Conservation (phyloP, 2,888 invertebrate species). For the Netelia fuscicornis region DNA sequence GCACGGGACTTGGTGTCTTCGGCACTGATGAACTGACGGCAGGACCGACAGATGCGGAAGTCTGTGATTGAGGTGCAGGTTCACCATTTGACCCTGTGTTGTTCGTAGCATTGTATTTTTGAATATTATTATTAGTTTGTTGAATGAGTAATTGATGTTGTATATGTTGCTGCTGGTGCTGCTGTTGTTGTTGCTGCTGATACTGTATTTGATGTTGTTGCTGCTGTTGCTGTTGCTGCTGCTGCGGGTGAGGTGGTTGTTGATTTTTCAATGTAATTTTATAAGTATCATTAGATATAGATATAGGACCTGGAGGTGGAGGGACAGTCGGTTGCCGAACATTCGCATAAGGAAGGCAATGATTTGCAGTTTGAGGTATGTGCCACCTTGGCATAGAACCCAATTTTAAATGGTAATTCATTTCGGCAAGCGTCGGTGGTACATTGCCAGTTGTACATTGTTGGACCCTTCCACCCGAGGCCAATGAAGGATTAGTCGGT, state of each 20-base stretch:
- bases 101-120: slow-evolving; percentile 52
- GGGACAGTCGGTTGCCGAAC: slow-evolving; percentile 64
- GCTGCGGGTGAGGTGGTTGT: slow-evolving; percentile 75
- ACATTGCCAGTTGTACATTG: slow-evolving; percentile 65
- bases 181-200: slow-evolving; percentile 74
- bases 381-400: slow-evolving; percentile 89
- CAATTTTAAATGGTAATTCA: slow-evolving; percentile 76
- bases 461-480: slow-evolving; percentile 78
- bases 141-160: slow-evolving; percentile 75
- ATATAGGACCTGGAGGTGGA: slow-evolving; percentile 75
- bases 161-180: slow-evolving; percentile 72
- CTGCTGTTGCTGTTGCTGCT: slow-evolving; percentile 82
- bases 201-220: slow-evolving; percentile 81
- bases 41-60: slow-evolving; percentile 72
- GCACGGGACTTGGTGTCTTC: slow-evolving; percentile 92
- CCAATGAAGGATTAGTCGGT: slow-evolving; percentile 75
- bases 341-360: slow-evolving; percentile 74
- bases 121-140: slow-evolving; percentile 67
- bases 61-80: slow-evolving; percentile 71
- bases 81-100: slow-evolving; percentile 53
- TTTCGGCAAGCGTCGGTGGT: slow-evolving; percentile 61
- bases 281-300: slow-evolving; percentile 86
- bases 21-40: slow-evolving; percentile 93
- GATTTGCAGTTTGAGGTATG: slow-evolving; percentile 88
- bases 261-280: slow-evolving; percentile 89